Base-by-base conservation (phyloP, 2,797 vertebrate genomes). In the Allochrocebus solatus region DNA sequence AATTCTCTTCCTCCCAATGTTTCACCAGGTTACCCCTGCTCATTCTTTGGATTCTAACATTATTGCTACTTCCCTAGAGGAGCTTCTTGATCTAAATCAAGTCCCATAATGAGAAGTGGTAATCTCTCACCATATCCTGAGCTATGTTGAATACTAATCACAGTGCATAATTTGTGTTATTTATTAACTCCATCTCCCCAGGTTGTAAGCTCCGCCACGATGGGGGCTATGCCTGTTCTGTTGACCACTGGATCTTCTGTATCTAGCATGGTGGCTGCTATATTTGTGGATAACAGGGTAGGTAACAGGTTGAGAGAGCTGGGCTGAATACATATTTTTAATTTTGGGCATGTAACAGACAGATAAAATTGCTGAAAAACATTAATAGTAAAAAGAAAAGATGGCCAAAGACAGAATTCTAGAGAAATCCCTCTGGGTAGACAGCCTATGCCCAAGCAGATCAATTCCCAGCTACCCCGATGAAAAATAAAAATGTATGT, bases 371-470 rank as follows among this genome's bases (percentile, higher is more conserved):
- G 24, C 41, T 90, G 72, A 1, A 84, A 93, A 90, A 80, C 70
- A 96, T 81, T 43, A 14, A 28, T n/a, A 84, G 22, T 57, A 87
- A 96, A 39, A 83, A 75, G 28, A 55, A 43, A 90, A 96, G 89
- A 46, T 75, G 43, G 24, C 48, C 91, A 94, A 80, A 61, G 50
- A 55, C 39, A 19, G 0, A 81, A 59, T 61, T 87, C 33, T 75
- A 84, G 48, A 74, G 59, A 89, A 33, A 84, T 85, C 28, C 80
- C 22, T 36, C 2, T 39, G 14, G 84, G 72, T 70, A 26, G 46
- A 2, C 9, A 85, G 11, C 14, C 59, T 79, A 46, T 86, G 26
- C 14, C 48, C 59, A 92, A 89, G 36, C 41, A 96, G 95, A 2
- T 72, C 59, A 92, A 89, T 79, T 55, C 22, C 24, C 57, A 75